Conservation (phyloP, 2,888 invertebrate species). For the Cylloceria caligata region DNA sequence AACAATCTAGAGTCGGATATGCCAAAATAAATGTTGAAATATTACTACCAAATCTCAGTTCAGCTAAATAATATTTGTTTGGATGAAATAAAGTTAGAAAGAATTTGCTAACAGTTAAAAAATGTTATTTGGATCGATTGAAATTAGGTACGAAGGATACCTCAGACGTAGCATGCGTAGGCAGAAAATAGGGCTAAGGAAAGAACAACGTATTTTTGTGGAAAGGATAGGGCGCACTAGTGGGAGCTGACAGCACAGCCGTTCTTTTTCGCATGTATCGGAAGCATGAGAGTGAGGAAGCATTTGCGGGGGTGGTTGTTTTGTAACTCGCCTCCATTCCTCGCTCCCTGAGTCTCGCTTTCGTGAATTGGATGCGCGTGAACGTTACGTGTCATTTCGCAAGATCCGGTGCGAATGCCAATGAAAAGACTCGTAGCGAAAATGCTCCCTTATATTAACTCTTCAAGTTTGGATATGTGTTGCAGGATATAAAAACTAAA, state of each 20-base stretch:
- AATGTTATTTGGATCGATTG: no score
- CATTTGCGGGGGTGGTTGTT: constrained; percentile 50
- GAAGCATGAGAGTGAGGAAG: constrained; percentile 54
- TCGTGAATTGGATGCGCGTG: constrained; percentile 73
- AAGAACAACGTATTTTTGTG: constrained; percentile 60
- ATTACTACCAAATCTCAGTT: no score
- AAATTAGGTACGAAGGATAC: no score
- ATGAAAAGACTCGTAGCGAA: constrained; percentile 62
- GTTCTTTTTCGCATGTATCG: constrained; percentile 70
- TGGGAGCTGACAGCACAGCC: constrained; percentile 59
- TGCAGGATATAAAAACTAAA: constrained; percentile 6
- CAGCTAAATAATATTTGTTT: no score
- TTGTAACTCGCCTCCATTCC: constrained; percentile 56
- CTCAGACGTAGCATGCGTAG: not conserved
- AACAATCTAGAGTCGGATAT: no score
- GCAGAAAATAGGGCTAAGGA: constrained; percentile 9
- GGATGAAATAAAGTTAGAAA: no score
- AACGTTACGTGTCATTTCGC: constrained; percentile 79
- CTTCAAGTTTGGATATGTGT: constrained; percentile 22
- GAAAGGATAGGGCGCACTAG: constrained; percentile 35
- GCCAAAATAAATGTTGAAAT: no score
- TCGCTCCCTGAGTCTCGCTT: constrained; percentile 62
- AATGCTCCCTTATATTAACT: constrained; percentile 16
- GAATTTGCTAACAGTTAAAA: no score
- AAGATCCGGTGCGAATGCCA: constrained; percentile 73